Evolutionary conservation across 2,113 vertebrate species (phyloP), one percentile per base, ranked within the genome.

Genomic region (Sinocyclocheilus rhinocerous): DNA sequence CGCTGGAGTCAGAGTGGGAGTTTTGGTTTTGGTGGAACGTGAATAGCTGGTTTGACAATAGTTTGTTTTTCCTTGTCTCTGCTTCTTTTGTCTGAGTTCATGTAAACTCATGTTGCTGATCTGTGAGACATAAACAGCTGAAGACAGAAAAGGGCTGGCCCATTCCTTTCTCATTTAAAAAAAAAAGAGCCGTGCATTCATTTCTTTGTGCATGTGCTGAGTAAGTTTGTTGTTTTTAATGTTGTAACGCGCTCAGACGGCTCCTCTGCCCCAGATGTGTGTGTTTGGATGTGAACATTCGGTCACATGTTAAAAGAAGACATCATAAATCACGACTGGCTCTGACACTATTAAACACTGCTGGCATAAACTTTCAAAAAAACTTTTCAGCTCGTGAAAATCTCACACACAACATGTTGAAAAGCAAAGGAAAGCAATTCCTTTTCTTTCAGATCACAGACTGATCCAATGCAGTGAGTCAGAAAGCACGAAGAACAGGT

Each of bases 11-110:
- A 70, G 63, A 82, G 55, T 50, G 67, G 78, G 63, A 84, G 42
- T 69, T 69, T 36, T 78, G 73, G 82, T 76, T 79, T 59, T 73
- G 77, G 83, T 70, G 83, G 77, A 89, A 89, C 88, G 39, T 87
- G 88, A 89, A 89, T 87, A 87, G 87, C 88, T 85, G 88, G 88
- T 89, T 83, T 87, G 88, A 87, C 88, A 73, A 83, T 85, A 78
- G 83, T 85, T 81, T 89, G 88, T 87, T 89, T 83, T 84, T 85
- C 72, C 81, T 85, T 85, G 85, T 85, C 70, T 77, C 72, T 26
- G 57, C 18, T 48, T 65, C 84, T 87, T 89, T 89, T 89, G 85
- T 87, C 42, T 42, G 61, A 29, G 85, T 81, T 89, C 88, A 11
- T 85, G 85, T 89, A 87, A 89, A 89, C 88, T 87, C 63, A 70